phyloP scores from a whole-genome alignment of 2,113 vertebrate genomes.

The Corvus moneduloides region DNA sequence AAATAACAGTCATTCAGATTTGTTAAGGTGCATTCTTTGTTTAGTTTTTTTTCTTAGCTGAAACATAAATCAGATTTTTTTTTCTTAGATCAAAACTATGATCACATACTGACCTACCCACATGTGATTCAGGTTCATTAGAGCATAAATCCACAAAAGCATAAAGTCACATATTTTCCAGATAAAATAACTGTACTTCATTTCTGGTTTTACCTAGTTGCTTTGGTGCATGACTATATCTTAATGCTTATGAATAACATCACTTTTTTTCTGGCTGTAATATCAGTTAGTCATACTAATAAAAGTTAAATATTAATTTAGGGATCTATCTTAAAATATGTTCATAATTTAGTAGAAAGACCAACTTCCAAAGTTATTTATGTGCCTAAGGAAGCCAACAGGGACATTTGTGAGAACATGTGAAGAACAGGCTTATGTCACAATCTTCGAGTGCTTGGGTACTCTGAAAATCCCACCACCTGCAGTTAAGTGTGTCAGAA shows the following conservation, averaged over 20 bases:
- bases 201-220: neutral
- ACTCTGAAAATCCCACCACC: neutral
- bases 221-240: neutral
- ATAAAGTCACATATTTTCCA: constrained; percentile 15
- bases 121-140: constrained; percentile 12
- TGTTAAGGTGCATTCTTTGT: neutral
- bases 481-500: neutral
- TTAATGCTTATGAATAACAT: neutral
- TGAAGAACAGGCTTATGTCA: neutral
- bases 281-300: neutral
- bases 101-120: neutral
- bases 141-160: constrained; percentile 24
- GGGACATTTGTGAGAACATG: neutral
- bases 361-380: neutral
- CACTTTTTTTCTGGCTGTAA: neutral
- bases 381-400: neutral
- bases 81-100: neutral
- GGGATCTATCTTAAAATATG: neutral
- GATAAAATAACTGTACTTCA: neutral
- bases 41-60: neutral
- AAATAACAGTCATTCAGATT: neutral
- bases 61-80: neutral
- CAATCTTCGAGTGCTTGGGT: neutral
- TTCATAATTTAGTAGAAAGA: neutral
- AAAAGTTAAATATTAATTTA: constrained; percentile 36